A percentile compares a stretch with the other conserved stretches of the same genome.
Evolutionary conservation across 2,888 invertebrate species (phyloP).

Genomic region (Phorcus lineatus): DNA sequence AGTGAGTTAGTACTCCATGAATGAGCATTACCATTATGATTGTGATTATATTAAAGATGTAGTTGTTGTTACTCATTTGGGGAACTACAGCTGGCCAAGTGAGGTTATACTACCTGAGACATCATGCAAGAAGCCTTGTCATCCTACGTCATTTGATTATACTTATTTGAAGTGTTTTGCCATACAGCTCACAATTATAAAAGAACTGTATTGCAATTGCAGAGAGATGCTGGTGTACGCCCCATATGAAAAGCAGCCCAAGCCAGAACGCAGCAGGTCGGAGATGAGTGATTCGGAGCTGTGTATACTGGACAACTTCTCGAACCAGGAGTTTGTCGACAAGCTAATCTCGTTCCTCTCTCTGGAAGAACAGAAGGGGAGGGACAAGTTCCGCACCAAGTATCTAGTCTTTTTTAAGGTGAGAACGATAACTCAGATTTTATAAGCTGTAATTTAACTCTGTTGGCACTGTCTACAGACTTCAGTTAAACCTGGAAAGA

Average conservation of each 20-base stretch:
- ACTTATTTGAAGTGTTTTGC: no score
- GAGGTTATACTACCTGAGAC: no score
- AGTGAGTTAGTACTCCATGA: no score
- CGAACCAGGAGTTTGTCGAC: constrained; percentile 81
- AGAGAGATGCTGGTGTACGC: constrained; percentile 82
- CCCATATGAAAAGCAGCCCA: constrained; percentile 82
- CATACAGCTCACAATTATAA: no score
- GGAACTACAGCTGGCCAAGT: no score
- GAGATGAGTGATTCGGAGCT: constrained; percentile 81
- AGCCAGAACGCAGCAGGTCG: constrained; percentile 78
- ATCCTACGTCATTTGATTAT: no score
- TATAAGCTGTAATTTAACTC: not conserved
- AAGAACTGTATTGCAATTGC: not conserved
- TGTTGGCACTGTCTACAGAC: not conserved
- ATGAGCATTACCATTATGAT: no score
- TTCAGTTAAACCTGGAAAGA: no score
- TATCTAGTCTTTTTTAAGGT: constrained; percentile 86
- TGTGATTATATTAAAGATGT: no score
- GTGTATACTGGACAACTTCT: constrained; percentile 83
- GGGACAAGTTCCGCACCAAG: constrained; percentile 85
- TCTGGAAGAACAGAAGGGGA: constrained; percentile 90
- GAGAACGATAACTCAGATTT: constrained; percentile 35
- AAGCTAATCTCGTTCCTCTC: constrained; percentile 84
- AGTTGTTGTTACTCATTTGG: no score
- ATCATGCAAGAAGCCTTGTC: no score